A percentile compares a stretch with the other conserved stretches of the same genome.
Conservation (phyloP, 2,888 invertebrate species). For the Pandemis heparana region DNA sequence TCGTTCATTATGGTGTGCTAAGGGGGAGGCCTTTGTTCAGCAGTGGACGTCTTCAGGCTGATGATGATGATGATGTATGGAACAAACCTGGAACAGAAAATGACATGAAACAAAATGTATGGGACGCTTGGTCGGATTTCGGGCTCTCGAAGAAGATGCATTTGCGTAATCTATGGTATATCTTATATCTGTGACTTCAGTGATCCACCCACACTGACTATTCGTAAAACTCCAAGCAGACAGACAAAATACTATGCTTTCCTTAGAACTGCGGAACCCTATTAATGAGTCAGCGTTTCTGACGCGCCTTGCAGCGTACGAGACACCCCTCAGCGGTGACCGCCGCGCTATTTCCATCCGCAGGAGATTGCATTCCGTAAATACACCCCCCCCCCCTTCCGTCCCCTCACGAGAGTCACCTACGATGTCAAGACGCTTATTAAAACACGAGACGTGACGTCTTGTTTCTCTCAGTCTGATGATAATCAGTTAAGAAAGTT, state of each 20-base stretch:
- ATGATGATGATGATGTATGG: too few species aligned
- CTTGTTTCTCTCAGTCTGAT: neutral
- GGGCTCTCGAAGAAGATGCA: too few species aligned
- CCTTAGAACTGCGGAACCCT: neutral
- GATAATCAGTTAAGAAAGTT: neutral
- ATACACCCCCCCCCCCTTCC: constrained; percentile 48
- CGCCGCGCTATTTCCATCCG: constrained; percentile 49
- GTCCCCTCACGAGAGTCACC: constrained; percentile 19
- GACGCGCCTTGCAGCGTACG: neutral
- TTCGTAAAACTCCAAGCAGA: too few species aligned
- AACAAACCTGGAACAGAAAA: too few species aligned
- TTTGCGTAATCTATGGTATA: too few species aligned
- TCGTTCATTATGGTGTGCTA: too few species aligned
- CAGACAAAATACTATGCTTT: neutral
- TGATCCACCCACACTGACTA: too few species aligned
- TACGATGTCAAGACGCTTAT: constrained; percentile 31
- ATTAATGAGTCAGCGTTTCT: neutral
- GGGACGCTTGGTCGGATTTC: too few species aligned
- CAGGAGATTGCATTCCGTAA: constrained; percentile 58
- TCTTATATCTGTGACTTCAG: too few species aligned
- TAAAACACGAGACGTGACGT: constrained; percentile 12
- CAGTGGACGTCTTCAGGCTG: too few species aligned
- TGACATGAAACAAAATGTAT: too few species aligned
- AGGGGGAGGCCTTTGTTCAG: too few species aligned
- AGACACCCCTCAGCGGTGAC: constrained; percentile 27